phyloP scores from a whole-genome alignment of 2,888 invertebrate genomes.

The Eupithecia subfuscata region DNA sequence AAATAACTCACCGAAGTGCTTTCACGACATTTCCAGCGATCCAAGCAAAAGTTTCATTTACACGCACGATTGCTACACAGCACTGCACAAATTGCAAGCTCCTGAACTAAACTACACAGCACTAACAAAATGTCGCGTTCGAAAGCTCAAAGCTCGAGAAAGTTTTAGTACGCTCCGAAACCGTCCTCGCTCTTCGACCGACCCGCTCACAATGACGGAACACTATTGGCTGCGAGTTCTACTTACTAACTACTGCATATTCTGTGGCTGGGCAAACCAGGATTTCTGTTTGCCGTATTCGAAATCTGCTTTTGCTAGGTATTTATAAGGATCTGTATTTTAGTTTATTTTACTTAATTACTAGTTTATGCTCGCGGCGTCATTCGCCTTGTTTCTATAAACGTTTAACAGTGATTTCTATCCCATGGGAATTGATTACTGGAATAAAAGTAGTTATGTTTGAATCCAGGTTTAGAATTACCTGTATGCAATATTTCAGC shows the following conservation, averaged over 20 bases:
- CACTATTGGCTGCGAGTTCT: slow-evolving; percentile 15
- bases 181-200: slow-evolving; percentile 34
- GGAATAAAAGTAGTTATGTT: too few relatives aligned
- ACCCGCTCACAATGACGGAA: slow-evolving; percentile 31
- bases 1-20: slow-evolving; percentile 16
- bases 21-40: slow-evolving; percentile 40
- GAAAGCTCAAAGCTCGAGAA: slow-evolving; percentile 29
- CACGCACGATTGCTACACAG: slow-evolving; percentile 44
- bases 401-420: too few relatives aligned
- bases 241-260: not conserved
- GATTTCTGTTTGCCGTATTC: not conserved
- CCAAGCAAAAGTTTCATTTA: slow-evolving; percentile 39
- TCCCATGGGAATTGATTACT: too few relatives aligned
- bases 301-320: not conserved
- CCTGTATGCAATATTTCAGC: too few relatives aligned
- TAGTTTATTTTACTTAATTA: too few relatives aligned
- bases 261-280: not conserved
- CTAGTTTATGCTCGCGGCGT: too few relatives aligned
- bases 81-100: slow-evolving; percentile 61
- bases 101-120: slow-evolving; percentile 54
- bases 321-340: too few relatives aligned
- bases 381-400: too few relatives aligned
- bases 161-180: slow-evolving; percentile 35
- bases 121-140: slow-evolving; percentile 26
- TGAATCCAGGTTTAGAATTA: too few relatives aligned